Evolutionary conservation across 1,140 invertebrate species (phyloP), one percentile per base, ranked within the genome.

Genomic region (Pachypeltis micranthus): DNA sequence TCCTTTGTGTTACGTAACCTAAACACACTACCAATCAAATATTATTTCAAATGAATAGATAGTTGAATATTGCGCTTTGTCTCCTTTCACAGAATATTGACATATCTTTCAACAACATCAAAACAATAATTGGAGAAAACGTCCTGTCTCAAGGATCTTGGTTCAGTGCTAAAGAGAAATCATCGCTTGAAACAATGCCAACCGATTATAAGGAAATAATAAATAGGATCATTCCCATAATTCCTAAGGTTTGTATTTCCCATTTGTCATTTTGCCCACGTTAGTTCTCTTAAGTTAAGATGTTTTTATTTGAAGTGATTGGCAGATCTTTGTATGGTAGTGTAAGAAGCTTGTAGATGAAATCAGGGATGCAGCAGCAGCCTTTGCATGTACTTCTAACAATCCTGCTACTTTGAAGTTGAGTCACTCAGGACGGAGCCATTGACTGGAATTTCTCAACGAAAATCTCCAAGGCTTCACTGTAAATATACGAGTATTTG

Each of bases 201-300:
- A 1, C 31, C 29, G 31, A 59, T 34, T 59, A 59, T 25, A 59
- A 59, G 31, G 10, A 31, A n/a, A n/a, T 59, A n/a, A 31, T 59
- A n/a, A 54, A 60, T 39, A 16, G 28, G 28, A 29, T 51, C 44
- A 58, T 58, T 2, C 63, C 63, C 29, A 59, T 64, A 2, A 27
- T 64, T 44, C 63, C 63, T 44, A 44, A 64, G 58, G 60, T 61
- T 23, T 27, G 27, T 24, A 25, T 61, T n/a, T n/a, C 34, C n/a
- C 7, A 39, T 39, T 39, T 39, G 34, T 39, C 34, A n/a, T 16
- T 14, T 24, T n/a, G 23, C 10, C 10, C n/a, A 39, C 7, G 31
- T 10, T 7, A 39, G 16, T 16, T 39, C 16, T 39, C 31, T 39
- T 16, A 39, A 39, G 7, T 39, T 16, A 39, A 10, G 31, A 39